These are phyloP conservation scores for Stylophora pistillata DNA, from an alignment of 64 coral and sea anemone genomes.

Conservation along the genomic window DNA sequence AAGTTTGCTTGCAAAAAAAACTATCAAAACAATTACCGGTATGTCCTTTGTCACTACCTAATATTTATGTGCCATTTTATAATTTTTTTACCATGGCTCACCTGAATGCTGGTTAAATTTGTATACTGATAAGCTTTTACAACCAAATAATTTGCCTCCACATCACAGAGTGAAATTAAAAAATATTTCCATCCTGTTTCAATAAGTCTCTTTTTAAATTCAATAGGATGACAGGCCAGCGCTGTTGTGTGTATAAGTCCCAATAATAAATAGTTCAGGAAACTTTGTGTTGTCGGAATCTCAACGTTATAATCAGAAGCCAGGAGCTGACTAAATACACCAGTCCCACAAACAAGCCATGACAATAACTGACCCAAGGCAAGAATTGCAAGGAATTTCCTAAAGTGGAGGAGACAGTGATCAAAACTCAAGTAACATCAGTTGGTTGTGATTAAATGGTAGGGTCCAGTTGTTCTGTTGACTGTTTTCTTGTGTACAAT, in stretches of 20 bases:
- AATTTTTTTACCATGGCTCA: not conserved
- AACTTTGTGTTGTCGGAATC: slow-evolving; percentile 81
- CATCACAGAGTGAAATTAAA: slow-evolving; percentile 84
- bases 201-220: slow-evolving; percentile 45
- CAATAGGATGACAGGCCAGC: slow-evolving; percentile 33
- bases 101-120: slow-evolving; percentile 98
- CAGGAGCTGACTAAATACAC: slow-evolving; percentile 79
- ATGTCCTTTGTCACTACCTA: no score
- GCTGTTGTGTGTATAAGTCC: slow-evolving; percentile 54
- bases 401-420: not conserved
- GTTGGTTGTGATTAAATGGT: no score
- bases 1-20: no score
- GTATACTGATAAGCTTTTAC: slow-evolving; percentile 98
- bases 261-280: slow-evolving; percentile 82
- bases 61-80: no score
- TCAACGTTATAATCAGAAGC: slow-evolving; percentile 60
- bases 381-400: slow-evolving; percentile 55
- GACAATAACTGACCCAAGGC: slow-evolving; percentile 79
- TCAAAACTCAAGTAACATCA: not conserved
- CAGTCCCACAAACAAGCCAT: slow-evolving; percentile 75
- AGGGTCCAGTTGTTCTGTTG: no score
- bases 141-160: slow-evolving; percentile 88
- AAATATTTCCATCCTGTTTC: slow-evolving; percentile 91
- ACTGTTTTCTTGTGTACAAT: no score
- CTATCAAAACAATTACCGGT: no score